These are phyloP conservation scores for Heliconius aoede DNA, from an alignment of 2,888 invertebrate species.

Conservation along the genomic window DNA sequence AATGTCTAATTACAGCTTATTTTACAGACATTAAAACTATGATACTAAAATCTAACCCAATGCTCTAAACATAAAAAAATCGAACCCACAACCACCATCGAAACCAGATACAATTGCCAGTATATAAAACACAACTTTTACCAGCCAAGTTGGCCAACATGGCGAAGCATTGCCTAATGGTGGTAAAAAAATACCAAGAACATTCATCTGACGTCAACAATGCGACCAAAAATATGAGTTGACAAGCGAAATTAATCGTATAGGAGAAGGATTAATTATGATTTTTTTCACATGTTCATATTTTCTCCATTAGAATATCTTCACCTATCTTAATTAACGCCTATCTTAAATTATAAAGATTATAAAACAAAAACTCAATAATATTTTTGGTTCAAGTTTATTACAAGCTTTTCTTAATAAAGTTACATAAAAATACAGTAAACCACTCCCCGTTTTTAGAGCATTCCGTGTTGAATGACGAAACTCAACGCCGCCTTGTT, in stretches of 20 bases:
- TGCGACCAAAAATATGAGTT: constrained; percentile 63
- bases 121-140: constrained; percentile 22
- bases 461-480: not conserved
- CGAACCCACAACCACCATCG: not conserved
- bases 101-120: not conserved
- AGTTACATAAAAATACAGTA: not conserved
- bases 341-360: not conserved
- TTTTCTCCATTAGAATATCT: constrained; percentile 14
- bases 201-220: constrained; percentile 71
- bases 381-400: not conserved
- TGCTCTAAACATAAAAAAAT: no score
- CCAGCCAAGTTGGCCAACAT: not conserved
- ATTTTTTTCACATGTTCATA: constrained; percentile 37
- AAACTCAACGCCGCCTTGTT: not conserved
- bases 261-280: constrained; percentile 65
- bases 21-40: no score
- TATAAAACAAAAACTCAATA: no score
- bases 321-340: constrained; percentile 33
- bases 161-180: constrained; percentile 36
- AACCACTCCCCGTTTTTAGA: not conserved
- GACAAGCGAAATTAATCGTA: constrained; percentile 67
- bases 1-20: no score
- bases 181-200: constrained; percentile 53
- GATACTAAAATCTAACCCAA: no score
- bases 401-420: not conserved